These are phyloP conservation scores for Coenonympha glycerion DNA, from an alignment of 2,888 invertebrate genomes.

Conservation along the genomic window DNA sequence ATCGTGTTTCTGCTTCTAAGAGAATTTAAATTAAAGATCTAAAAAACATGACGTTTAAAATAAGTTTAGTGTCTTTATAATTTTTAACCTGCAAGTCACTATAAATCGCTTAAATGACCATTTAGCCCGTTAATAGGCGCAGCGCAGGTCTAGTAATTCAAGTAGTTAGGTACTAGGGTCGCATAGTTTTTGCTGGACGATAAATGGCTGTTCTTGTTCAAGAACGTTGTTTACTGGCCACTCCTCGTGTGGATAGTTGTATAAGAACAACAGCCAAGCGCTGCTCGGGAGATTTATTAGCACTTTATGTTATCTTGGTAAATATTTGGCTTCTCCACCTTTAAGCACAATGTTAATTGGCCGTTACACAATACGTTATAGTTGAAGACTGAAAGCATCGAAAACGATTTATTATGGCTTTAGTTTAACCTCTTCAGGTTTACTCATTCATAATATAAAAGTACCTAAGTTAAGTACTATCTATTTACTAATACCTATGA, in stretches of 20 bases:
- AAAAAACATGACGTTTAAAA: too few species aligned
- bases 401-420: too few species aligned
- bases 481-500: too few species aligned
- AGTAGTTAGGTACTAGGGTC: neutral
- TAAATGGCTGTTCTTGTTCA: slow-evolving; percentile 51
- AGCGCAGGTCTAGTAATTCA: neutral
- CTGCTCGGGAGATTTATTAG: slow-evolving; percentile 43
- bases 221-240: slow-evolving; percentile 56
- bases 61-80: too few species aligned
- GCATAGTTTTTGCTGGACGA: slow-evolving; percentile 49
- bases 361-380: neutral
- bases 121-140: too few species aligned
- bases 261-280: slow-evolving; percentile 41
- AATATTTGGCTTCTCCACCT: slow-evolving; percentile 32
- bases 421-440: too few species aligned
- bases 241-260: slow-evolving; percentile 49
- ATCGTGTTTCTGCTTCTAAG: too few species aligned
- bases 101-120: too few species aligned
- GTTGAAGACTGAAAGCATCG: neutral
- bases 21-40: too few species aligned
- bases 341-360: neutral
- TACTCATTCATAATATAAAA: too few species aligned
- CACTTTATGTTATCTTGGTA: slow-evolving; percentile 41
- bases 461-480: too few species aligned
- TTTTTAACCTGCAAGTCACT: too few species aligned